These are phyloP conservation scores for Drosophila saltans DNA, from an alignment of 1,140 invertebrate species.

Conservation along the genomic window DNA sequence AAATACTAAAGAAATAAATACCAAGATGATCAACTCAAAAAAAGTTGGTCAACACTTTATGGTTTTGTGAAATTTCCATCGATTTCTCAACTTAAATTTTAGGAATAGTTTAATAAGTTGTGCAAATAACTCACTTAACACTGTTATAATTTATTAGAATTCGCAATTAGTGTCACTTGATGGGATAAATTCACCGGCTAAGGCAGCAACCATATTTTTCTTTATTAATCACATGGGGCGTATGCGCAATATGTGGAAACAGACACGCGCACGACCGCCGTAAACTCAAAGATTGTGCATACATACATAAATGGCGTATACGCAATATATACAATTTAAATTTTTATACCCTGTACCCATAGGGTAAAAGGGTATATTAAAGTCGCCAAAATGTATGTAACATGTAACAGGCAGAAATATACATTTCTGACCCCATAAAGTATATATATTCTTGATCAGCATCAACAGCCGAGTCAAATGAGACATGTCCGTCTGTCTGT, in stretches of 20 bases:
- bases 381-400: too few relatives aligned
- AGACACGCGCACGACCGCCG: constrained; percentile 32
- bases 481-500: too few relatives aligned
- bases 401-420: too few relatives aligned
- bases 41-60: constrained; percentile 9
- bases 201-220: constrained; percentile 1
- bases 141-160: constrained; percentile 43
- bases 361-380: too few relatives aligned
- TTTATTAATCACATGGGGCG: constrained; percentile 3
- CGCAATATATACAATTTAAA: constrained; percentile 50
- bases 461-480: too few relatives aligned
- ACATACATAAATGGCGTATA: constrained; percentile 52
- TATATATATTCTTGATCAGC: too few relatives aligned
- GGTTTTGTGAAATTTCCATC: constrained; percentile 5
- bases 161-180: constrained; percentile 48
- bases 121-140: constrained; percentile 9
- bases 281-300: neutral
- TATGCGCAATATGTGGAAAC: constrained; percentile 23
- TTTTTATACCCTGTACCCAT: too few relatives aligned
- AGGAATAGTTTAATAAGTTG: neutral
- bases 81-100: neutral
- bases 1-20: constrained; percentile 3
- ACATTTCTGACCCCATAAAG: too few relatives aligned
- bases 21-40: neutral
- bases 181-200: neutral